These are phyloP conservation scores for Triplophysa tibetana DNA, from an alignment of 2,113 vertebrate genomes.

Conservation along the genomic window DNA sequence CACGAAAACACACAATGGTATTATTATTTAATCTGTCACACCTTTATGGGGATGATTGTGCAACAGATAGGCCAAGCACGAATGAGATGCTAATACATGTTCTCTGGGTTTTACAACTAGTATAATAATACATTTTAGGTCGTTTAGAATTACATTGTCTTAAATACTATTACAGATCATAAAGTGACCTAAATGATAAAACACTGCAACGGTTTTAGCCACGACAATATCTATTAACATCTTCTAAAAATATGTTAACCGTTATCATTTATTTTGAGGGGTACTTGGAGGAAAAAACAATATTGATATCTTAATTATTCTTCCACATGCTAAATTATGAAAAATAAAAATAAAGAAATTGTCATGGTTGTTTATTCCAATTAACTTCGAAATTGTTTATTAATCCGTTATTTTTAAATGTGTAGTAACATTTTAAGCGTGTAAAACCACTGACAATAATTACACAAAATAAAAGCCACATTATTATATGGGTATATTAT, in stretches of 20 bases:
- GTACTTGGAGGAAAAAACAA: too few species aligned
- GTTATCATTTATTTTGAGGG: too few species aligned
- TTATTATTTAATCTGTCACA: conserved; percentile 6
- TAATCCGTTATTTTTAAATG: background rate
- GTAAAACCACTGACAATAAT: background rate
- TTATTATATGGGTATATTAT: background rate
- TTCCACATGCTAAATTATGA: too few species aligned
- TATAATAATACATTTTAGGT: background rate
- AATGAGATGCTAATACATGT: background rate
- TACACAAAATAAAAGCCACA: background rate
- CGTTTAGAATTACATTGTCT: background rate
- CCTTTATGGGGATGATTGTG: conserved; percentile 1
- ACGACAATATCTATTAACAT: too few species aligned
- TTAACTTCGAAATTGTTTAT: background rate
- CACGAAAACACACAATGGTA: background rate
- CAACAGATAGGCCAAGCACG: background rate
- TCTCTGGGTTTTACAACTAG: background rate
- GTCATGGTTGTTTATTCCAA: background rate
- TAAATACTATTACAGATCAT: background rate
- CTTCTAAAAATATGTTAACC: too few species aligned
- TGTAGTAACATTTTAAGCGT: background rate
- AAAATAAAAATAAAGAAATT: background rate
- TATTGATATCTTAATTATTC: too few species aligned
- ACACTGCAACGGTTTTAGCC: too few species aligned
- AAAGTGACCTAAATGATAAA: too few species aligned